These are phyloP conservation scores for Drosophila mimetica DNA, from an alignment of 2,888 invertebrate species.

Conservation along the genomic window DNA sequence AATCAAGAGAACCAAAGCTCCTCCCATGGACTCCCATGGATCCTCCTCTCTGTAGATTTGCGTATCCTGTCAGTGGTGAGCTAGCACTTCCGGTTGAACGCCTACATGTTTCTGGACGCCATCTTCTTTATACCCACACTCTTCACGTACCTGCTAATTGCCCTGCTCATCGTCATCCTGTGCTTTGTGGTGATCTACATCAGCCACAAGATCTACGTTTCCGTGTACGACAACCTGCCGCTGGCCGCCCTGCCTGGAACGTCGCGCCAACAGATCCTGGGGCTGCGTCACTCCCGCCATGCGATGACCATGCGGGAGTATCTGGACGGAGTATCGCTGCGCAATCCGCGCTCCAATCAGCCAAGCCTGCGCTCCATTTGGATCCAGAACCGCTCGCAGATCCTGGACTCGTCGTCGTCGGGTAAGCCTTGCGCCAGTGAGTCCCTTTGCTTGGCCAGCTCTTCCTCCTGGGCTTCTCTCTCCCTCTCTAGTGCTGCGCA, in stretches of 20 bases:
- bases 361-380: slow-evolving; percentile 57
- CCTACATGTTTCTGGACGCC: slow-evolving; percentile 81
- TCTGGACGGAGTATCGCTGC: slow-evolving; percentile 25
- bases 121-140: slow-evolving; percentile 82
- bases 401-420: slow-evolving; percentile 45
- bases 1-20: slow-evolving; percentile 35
- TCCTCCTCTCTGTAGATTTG: slow-evolving; percentile 18
- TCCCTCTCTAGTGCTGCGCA: slow-evolving; percentile 46
- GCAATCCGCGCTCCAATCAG: slow-evolving; percentile 2
- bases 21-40: slow-evolving; percentile 13
- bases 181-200: slow-evolving; percentile 82
- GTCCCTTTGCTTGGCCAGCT: neutral
- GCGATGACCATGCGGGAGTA: slow-evolving; percentile 29
- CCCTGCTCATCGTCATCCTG: slow-evolving; percentile 80
- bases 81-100: slow-evolving; percentile 10
- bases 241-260: slow-evolving; percentile 50
- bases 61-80: slow-evolving; percentile 18
- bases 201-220: slow-evolving; percentile 82
- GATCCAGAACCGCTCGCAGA: slow-evolving; percentile 59
- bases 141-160: slow-evolving; percentile 82
- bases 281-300: slow-evolving; percentile 15
- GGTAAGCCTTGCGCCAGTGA: slow-evolving; percentile 48
- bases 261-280: slow-evolving; percentile 22
- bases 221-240: slow-evolving; percentile 81
- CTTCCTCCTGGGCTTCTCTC: neutral